Evolutionary conservation across 2,113 vertebrate genomes (phyloP).

Genomic region (Cephalopholis sonnerati): DNA sequence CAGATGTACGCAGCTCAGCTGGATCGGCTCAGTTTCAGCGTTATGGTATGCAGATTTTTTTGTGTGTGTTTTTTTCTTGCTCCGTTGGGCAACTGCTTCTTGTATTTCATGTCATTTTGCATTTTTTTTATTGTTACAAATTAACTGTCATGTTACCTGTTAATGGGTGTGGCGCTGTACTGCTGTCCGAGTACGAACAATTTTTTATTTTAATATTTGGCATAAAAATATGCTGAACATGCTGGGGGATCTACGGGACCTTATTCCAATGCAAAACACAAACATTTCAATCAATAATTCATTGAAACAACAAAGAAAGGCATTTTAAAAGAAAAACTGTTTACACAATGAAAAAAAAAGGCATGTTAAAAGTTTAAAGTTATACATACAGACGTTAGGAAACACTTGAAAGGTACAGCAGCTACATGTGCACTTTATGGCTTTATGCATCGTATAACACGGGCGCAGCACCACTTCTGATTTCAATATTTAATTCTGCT

Average conservation of each 20-base stretch:
- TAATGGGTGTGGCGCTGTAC: too few relatives aligned
- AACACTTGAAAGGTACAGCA: background rate
- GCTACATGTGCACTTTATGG: constrained; percentile 25
- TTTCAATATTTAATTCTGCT: constrained; percentile 63
- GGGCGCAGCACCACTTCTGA: constrained; percentile 19
- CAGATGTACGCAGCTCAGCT: too few relatives aligned
- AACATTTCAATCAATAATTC: constrained; percentile 17
- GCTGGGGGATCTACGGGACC: too few relatives aligned
- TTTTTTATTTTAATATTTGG: background rate
- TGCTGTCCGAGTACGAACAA: too few relatives aligned
- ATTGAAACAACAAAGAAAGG: background rate
- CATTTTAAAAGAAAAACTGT: background rate
- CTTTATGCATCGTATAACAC: constrained; percentile 27
- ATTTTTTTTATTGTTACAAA: too few relatives aligned
- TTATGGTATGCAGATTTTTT: too few relatives aligned
- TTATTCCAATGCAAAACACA: background rate
- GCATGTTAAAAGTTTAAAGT: constrained; percentile 25
- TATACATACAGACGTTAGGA: background rate
- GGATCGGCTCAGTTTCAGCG: too few relatives aligned
- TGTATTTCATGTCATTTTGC: too few relatives aligned
- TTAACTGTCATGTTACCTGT: too few relatives aligned
- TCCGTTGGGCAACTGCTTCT: too few relatives aligned
- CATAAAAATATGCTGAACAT: background rate
- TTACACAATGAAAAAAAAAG: background rate
- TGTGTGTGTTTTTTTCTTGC: too few relatives aligned